These are phyloP conservation scores for Trididemnum miniatum DNA, from an alignment of 23 tunicate genomes.

Conservation along the genomic window DNA sequence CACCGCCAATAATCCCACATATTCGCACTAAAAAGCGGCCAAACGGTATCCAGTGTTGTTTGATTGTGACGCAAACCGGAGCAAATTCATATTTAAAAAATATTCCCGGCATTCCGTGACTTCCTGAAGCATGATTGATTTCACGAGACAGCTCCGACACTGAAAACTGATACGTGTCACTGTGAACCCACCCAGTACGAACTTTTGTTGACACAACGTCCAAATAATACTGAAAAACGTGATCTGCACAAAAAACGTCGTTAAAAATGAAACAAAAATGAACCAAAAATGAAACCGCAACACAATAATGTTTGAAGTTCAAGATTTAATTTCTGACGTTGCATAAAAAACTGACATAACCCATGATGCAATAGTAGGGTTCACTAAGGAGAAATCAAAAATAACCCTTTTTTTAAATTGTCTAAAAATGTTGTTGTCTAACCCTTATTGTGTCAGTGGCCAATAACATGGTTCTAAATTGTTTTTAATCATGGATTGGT, in stretches of 20 bases:
- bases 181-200: conserved; percentile 28
- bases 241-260: conserved; percentile 25
- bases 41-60: conserved; percentile 55
- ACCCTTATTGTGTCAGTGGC: no score
- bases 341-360: no score
- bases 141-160: conserved; percentile 59
- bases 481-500: no score
- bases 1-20: conserved; percentile 71
- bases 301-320: no score
- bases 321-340: no score
- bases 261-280: no score
- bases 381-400: no score
- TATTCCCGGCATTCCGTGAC: conserved; percentile 74
- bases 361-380: no score
- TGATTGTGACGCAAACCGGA: conserved; percentile 56
- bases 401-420: no score
- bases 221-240: conserved; percentile 54
- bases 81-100: conserved; percentile 80
- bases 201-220: conserved; percentile 64
- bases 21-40: conserved; percentile 59
- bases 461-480: no score
- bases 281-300: no score
- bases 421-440: no score
- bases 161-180: conserved; percentile 70
- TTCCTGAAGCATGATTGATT: conserved; percentile 54